Conservation (phyloP, 2,888 invertebrate genomes). For the Ashinkailepas kermadecensis region DNA sequence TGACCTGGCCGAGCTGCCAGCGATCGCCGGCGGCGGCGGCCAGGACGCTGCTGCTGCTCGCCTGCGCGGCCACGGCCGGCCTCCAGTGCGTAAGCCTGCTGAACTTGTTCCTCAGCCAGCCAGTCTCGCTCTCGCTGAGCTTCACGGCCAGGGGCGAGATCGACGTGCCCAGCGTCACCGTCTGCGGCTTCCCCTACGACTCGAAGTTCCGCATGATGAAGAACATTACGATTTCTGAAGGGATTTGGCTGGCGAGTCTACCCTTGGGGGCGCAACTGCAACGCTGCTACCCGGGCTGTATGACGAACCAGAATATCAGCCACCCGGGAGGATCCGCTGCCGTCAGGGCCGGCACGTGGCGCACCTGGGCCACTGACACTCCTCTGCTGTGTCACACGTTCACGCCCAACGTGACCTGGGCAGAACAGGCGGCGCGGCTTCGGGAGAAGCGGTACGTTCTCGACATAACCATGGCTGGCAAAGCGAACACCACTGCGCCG, state of each 20-base stretch:
- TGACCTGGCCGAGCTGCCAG: neutral
- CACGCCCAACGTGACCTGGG: neutral
- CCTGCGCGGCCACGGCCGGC: neutral
- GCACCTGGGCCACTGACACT: neutral
- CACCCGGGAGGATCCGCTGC: neutral
- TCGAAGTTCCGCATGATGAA: too few relatives aligned
- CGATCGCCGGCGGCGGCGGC: neutral
- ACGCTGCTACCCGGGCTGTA: neutral
- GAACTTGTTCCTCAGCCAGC: neutral
- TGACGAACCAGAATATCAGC: too few relatives aligned
- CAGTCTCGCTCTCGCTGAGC: neutral
- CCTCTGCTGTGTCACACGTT: neutral
- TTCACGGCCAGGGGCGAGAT: neutral
- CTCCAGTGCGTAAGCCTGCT: neutral
- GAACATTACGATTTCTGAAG: neutral
- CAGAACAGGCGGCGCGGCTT: neutral
- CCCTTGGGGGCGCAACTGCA: neutral
- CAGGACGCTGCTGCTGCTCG: neutral
- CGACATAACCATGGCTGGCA: neutral
- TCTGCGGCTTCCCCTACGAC: neutral
- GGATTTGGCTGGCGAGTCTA: neutral
- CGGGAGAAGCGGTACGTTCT: too few relatives aligned
- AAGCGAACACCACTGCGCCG: neutral
- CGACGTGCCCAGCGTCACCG: neutral
- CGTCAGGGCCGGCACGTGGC: neutral